Evolutionary conservation across 2,888 invertebrate genomes (phyloP).

Genomic region (Argyra leucocephala): DNA sequence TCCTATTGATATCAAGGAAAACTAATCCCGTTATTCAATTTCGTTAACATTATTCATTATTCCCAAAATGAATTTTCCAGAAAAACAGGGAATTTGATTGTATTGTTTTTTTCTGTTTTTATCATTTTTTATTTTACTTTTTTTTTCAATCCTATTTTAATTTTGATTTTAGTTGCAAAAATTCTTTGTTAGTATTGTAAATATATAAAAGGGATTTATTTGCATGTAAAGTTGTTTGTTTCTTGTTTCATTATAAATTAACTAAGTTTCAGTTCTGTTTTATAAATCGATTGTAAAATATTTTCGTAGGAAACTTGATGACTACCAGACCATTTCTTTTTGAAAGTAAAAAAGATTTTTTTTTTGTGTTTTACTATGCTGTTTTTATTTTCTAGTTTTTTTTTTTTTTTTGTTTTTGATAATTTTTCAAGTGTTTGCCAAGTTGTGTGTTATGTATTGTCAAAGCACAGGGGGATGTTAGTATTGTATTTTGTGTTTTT

Average conservation of each 20-base stretch:
- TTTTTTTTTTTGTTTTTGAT: not conserved
- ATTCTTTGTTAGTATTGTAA: no score
- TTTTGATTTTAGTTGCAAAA: no score
- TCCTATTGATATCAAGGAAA: not conserved
- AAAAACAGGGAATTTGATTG: not conserved
- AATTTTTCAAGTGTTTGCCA: not conserved
- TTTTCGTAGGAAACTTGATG: conserved; percentile 1
- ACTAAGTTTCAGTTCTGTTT: not conserved
- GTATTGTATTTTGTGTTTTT: not conserved
- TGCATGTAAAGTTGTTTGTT: not conserved
- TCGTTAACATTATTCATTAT: not conserved
- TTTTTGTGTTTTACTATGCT: no score
- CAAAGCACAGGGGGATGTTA: not conserved
- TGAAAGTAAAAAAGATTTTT: not conserved
- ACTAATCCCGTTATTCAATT: not conserved
- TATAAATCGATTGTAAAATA: not conserved
- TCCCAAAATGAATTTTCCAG: not conserved
- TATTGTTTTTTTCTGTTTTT: not conserved
- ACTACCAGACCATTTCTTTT: conserved; percentile 1
- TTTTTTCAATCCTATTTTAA: no score
- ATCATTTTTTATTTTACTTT: not conserved
- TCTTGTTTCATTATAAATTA: not conserved
- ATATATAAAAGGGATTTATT: no score
- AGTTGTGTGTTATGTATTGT: not conserved
- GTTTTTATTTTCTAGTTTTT: not conserved